phyloP scores from a whole-genome alignment of 2,113 vertebrate genomes.

The Hippopotamus amphibius region DNA sequence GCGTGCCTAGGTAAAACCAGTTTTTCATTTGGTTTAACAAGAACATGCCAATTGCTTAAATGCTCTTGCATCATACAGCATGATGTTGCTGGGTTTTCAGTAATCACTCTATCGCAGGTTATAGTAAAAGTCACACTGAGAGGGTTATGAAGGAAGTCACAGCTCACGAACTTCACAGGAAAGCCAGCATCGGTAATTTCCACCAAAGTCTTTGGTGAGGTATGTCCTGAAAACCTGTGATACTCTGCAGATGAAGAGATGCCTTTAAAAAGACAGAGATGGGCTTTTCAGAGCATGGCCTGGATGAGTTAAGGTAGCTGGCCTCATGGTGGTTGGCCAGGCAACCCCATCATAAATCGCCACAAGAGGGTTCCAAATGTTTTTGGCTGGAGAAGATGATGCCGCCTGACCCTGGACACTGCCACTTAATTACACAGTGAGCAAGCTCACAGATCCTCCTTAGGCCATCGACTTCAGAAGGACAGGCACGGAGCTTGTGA shows the following conservation, averaged over 20 bases:
- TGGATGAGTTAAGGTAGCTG: constrained; percentile 63
- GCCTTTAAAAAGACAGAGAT: constrained; percentile 28
- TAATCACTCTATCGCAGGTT: neutral
- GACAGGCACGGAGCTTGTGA: constrained; percentile 44
- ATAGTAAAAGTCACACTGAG: neutral
- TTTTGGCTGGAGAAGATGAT: constrained; percentile 71
- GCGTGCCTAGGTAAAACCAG: neutral
- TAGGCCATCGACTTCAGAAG: neutral
- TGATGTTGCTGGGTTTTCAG: neutral
- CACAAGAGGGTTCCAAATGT: constrained; percentile 40
- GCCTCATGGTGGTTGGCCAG: constrained; percentile 12
- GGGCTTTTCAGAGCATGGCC: neutral
- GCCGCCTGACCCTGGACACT: constrained; percentile 69
- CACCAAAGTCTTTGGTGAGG: constrained; percentile 2
- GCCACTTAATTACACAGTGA: constrained; percentile 49
- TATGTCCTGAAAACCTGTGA: neutral
- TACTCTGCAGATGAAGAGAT: constrained; percentile 61
- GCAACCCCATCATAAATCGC: constrained; percentile 52
- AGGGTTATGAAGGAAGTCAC: neutral
- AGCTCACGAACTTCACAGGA: neutral
- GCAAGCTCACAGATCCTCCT: constrained; percentile 46
- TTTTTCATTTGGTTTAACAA: neutral
- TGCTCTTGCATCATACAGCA: neutral
- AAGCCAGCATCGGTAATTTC: constrained; percentile 3
- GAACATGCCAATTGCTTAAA: neutral